Evolutionary conservation across 2,113 vertebrate genomes (phyloP).

Genomic region (Microcebus murinus): DNA sequence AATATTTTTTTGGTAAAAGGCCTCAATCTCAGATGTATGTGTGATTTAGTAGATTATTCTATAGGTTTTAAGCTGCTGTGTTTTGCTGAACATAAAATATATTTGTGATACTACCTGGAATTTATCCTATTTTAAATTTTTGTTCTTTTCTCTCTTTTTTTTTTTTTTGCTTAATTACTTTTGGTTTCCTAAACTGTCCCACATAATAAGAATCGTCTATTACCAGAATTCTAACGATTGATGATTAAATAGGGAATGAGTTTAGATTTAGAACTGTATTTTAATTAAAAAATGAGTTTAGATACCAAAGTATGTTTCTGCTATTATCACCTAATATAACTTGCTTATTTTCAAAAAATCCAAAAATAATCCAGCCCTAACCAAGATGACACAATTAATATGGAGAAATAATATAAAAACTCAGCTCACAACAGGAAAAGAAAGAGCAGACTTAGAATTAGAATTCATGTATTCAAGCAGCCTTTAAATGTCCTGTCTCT

Average conservation of each 20-base stretch:
- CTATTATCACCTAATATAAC: not conserved
- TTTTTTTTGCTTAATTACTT: not conserved
- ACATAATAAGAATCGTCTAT: not conserved
- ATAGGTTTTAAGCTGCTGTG: slow-evolving; percentile 31
- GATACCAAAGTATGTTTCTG: slow-evolving; percentile 30
- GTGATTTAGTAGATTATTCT: not conserved
- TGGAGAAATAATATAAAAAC: slow-evolving; percentile 30
- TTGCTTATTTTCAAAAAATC: not conserved
- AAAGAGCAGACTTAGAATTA: not conserved
- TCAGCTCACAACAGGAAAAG: not conserved
- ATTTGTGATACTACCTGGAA: slow-evolving; percentile 3
- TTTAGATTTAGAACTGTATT: not conserved
- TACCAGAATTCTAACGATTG: not conserved
- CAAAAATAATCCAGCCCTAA: not conserved
- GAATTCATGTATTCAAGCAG: not conserved
- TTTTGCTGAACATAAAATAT: slow-evolving; percentile 5
- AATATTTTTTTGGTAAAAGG: slow-evolving; percentile 37
- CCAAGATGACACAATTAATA: not conserved
- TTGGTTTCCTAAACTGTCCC: not conserved
- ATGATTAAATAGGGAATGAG: not conserved
- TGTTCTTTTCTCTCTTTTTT: not conserved
- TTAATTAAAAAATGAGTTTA: not conserved
- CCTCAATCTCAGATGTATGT: slow-evolving; percentile 6
- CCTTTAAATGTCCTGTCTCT: not conserved
- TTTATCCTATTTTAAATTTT: slow-evolving; percentile 19